Conservation (phyloP, 2,113 vertebrate genomes). For the Caranx ignobilis region DNA sequence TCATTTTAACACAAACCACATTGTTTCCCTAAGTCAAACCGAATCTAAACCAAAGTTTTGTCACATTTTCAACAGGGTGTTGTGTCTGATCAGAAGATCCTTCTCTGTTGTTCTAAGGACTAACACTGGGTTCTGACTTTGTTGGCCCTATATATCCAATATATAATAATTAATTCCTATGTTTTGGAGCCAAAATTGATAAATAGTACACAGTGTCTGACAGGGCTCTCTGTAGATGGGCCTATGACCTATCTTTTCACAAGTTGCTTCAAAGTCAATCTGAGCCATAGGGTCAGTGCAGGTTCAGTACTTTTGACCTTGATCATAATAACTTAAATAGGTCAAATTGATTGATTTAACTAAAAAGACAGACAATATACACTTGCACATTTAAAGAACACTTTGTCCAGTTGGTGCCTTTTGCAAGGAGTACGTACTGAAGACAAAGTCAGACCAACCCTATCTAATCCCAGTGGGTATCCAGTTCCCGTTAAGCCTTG, state of each 20-base stretch:
- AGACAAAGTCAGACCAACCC: constrained; percentile 81
- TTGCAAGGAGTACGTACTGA: constrained; percentile 63
- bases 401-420: constrained; percentile 18
- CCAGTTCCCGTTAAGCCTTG: constrained; percentile 75
- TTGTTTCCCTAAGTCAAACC: too few species aligned
- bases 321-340: not conserved
- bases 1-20: too few species aligned
- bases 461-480: constrained; percentile 72
- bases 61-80: too few species aligned
- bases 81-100: too few species aligned
- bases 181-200: too few species aligned
- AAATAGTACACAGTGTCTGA: too few species aligned
- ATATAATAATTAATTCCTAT: too few species aligned
- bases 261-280: not conserved
- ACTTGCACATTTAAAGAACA: constrained; percentile 9
- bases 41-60: too few species aligned
- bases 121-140: too few species aligned
- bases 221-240: not conserved
- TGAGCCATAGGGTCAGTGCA: not conserved
- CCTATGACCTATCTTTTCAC: too few species aligned
- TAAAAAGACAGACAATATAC: constrained; percentile 4
- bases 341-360: not conserved
- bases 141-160: too few species aligned
- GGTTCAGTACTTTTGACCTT: not conserved
- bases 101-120: too few species aligned